Evolutionary conservation across 1,140 invertebrate genomes (phyloP), one percentile per base, ranked within the genome.

Genomic region (Dufourea novaeangliae): DNA sequence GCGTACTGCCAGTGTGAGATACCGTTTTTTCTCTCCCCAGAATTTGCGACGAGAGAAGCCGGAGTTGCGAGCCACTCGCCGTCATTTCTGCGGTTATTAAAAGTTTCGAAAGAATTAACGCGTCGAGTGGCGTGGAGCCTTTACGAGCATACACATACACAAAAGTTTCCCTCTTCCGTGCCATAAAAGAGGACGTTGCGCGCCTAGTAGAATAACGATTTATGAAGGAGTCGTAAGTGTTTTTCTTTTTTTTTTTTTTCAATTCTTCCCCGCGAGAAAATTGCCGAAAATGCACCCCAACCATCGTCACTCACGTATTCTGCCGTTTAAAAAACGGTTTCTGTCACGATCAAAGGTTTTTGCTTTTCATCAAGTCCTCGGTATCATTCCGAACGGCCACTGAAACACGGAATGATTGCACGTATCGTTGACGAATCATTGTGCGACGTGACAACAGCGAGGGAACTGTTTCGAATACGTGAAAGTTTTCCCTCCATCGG

Each of bases 61-160:
- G 25, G 8, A 29, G 50, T 7, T 10, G 22, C 6, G n/a, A 37
- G 32, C 10, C n/a, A 54, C 59, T 71, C 46, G 25, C n/a, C 14
- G 59, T 25, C 39, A 62, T 39, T 39, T 39, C 11, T 25, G 22
- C 11, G 59, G 59, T 66, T 41, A 54, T 27, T 52, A 73, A 32
- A 73, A 63, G 11, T 64, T 73, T 41, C 32, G 34, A 52, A 41
- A 34, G 46, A 66, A 66, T 66, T 73, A 66, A 56, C 71, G 37
- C 61, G 29, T 64, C 14, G 61, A 27, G 25, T 8, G 25, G 25
- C 1, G 29, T 6, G 25, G 32, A n/a, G n/a, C 0, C 41, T 66
- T 64, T 32, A n/a, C 37, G 25, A 52, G 59, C 22, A 22, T 34
- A 39, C 59, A 20, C n/a, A 14, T 11, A 1, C 10, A 14, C n/a